phyloP scores from a whole-genome alignment of 2,797 vertebrate genomes.

The Gephyroberyx darwinii region DNA sequence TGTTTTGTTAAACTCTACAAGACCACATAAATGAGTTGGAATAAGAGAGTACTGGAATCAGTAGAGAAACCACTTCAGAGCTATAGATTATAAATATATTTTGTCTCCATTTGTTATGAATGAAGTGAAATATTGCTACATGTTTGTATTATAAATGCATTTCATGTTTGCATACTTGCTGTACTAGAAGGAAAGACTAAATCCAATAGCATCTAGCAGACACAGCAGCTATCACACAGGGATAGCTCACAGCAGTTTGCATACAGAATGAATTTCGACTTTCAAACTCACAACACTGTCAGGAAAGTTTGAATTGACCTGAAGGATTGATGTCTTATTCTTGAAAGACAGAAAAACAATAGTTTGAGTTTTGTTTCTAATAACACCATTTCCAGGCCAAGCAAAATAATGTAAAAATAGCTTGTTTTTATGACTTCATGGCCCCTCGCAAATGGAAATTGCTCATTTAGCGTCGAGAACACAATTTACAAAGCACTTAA shows the following conservation, averaged over 20 bases:
- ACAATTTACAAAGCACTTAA: conserved; percentile 81
- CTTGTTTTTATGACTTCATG: conserved; percentile 73
- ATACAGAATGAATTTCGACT: neutral
- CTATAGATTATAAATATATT: neutral
- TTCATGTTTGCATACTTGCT: neutral
- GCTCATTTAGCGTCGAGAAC: conserved; percentile 72
- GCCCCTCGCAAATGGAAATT: conserved; percentile 72
- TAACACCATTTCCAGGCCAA: conserved; percentile 57
- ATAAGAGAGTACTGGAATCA: conserved; percentile 11
- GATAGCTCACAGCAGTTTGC: neutral
- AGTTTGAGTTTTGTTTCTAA: conserved; percentile 52
- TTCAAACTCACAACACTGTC: conserved; percentile 6
- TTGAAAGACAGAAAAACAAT: conserved; percentile 31
- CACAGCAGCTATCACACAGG: neutral
- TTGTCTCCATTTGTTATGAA: neutral
- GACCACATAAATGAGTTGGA: conserved; percentile 39
- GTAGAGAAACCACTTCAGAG: neutral
- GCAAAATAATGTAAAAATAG: conserved; percentile 74
- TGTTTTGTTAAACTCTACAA: conserved; percentile 43
- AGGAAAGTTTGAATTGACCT: conserved; percentile 21
- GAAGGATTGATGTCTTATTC: conserved; percentile 22
- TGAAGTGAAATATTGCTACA: neutral
- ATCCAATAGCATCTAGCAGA: neutral
- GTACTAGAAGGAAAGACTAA: neutral
- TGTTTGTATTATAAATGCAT: neutral